phyloP scores from a whole-genome alignment of 2,113 vertebrate genomes.

The Tachysurus fulvidraco region DNA sequence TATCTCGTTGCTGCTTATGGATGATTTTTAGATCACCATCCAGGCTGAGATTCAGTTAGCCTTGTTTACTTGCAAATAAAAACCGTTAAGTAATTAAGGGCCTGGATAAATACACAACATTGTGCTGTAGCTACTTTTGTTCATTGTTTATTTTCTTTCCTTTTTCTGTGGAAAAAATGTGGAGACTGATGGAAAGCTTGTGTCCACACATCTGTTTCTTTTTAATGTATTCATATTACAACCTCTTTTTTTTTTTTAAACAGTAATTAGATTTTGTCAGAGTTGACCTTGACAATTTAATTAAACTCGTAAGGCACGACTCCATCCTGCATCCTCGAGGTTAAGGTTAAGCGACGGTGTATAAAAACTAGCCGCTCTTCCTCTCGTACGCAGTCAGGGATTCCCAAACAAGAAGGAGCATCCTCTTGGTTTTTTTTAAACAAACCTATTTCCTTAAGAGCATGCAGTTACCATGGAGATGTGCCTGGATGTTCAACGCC shows the following conservation, averaged over 20 bases:
- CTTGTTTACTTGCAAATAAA: slow-evolving; percentile 41
- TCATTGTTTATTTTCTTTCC: neutral
- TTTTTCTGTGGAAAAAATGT: neutral
- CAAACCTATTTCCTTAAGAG: slow-evolving; percentile 44
- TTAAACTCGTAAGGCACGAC: neutral
- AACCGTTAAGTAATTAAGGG: neutral
- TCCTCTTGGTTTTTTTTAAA: neutral
- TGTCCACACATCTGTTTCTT: neutral
- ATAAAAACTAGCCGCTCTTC: neutral
- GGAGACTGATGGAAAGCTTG: neutral
- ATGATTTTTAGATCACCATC: neutral
- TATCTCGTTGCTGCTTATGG: neutral
- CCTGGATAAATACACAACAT: slow-evolving; percentile 1
- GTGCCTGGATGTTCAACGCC: slow-evolving; percentile 39
- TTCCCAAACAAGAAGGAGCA: neutral
- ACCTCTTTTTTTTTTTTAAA: neutral
- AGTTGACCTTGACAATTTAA: neutral
- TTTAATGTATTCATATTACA: neutral
- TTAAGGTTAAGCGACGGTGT: neutral
- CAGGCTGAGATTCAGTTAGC: slow-evolving; percentile 12
- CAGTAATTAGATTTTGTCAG: neutral
- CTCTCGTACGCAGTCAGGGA: slow-evolving; percentile 2
- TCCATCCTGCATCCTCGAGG: neutral
- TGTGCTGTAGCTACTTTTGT: neutral
- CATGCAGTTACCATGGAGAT: slow-evolving; percentile 62